These are phyloP conservation scores for Holotrichia oblita DNA, from an alignment of 1,140 invertebrate species.

Conservation along the genomic window DNA sequence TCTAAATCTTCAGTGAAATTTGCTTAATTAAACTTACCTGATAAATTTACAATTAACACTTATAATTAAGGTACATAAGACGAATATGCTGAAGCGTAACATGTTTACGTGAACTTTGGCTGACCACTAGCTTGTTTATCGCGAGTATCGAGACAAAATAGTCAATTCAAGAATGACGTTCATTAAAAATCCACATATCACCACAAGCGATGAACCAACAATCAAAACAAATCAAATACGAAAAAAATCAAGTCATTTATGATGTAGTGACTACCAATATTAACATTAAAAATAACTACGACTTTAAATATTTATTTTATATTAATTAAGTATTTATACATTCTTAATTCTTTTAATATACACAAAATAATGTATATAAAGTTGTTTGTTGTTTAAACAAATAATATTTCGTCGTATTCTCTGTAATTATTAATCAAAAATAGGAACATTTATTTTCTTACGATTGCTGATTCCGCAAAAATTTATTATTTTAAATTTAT, in stretches of 20 bases:
- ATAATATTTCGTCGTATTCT: too few relatives aligned
- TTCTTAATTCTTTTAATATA: too few relatives aligned
- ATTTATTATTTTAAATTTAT: too few relatives aligned
- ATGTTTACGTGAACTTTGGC: slow-evolving; percentile 29
- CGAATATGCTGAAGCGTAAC: slow-evolving; percentile 6
- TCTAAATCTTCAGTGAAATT: neutral
- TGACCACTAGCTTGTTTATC: neutral
- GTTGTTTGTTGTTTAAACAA: too few relatives aligned
- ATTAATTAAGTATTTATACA: too few relatives aligned
- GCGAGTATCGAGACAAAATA: neutral
- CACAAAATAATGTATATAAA: too few relatives aligned
- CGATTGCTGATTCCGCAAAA: too few relatives aligned
- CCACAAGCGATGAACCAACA: neutral
- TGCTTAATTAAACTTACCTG: neutral
- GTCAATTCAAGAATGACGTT: neutral
- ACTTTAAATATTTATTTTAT: neutral
- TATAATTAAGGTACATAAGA: slow-evolving; percentile 17
- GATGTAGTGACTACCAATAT: neutral
- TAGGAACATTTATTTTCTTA: too few relatives aligned
- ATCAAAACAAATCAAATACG: neutral
- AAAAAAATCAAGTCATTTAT: neutral
- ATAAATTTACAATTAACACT: slow-evolving; percentile 1
- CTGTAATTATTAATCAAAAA: too few relatives aligned
- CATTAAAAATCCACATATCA: neutral
- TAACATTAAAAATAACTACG: neutral